phyloP scores from a whole-genome alignment of 2,888 invertebrate genomes.

The Sthenelais limicola region DNA sequence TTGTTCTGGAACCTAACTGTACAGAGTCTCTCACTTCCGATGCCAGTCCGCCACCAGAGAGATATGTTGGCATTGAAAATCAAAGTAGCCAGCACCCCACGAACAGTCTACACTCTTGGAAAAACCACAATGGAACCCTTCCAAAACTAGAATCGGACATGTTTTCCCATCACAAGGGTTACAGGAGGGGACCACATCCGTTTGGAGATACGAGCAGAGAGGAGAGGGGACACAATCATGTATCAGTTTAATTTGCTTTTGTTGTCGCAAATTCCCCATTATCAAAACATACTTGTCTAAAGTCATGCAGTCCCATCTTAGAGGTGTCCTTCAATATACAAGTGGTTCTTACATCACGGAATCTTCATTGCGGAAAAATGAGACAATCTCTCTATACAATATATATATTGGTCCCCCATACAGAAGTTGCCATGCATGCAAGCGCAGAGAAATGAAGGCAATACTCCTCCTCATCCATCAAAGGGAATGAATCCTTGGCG shows the following conservation, averaged over 20 bases:
- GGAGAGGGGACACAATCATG: constrained; percentile 26
- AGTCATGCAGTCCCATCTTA: too few species aligned
- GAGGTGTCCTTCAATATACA: too few species aligned
- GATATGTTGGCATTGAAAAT: constrained; percentile 19
- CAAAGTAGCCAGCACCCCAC: not conserved
- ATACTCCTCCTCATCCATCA: too few species aligned
- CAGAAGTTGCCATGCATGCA: too few species aligned
- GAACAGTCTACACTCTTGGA: constrained; percentile 13
- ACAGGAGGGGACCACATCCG: not conserved
- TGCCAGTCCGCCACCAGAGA: constrained; percentile 14
- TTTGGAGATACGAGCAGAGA: constrained; percentile 6
- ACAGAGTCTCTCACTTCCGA: not conserved
- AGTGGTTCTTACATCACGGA: too few species aligned
- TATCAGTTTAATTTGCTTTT: constrained; percentile 24
- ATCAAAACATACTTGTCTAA: too few species aligned
- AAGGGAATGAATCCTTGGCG: too few species aligned
- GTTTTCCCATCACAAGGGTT: not conserved
- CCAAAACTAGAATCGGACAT: constrained; percentile 8
- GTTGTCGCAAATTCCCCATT: too few species aligned
- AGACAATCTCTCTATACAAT: too few species aligned
- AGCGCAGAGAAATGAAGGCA: too few species aligned
- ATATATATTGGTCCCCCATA: too few species aligned
- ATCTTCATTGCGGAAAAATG: too few species aligned
- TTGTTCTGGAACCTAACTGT: constrained; percentile 30
- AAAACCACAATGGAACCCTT: not conserved